A percentile compares a stretch with the other conserved stretches of the same genome.
phyloP scores from a whole-genome alignment of 1,140 invertebrate genomes.

The Pemphigus obesinymphae region DNA sequence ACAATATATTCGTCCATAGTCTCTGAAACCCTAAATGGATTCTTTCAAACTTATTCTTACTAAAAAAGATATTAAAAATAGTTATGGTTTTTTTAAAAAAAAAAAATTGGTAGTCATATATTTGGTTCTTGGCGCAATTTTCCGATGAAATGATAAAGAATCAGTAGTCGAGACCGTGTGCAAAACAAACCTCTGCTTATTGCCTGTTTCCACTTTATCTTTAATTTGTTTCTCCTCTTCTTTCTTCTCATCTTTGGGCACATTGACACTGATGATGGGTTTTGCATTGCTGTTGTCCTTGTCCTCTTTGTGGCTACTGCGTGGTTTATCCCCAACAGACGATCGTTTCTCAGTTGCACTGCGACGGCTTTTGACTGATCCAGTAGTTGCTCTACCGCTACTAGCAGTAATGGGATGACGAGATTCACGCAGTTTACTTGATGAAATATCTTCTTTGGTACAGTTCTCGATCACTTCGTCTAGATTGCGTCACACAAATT shows the following conservation, averaged over 20 bases:
- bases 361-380: background rate
- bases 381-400: constrained; percentile 3
- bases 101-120: background rate
- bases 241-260: constrained; percentile 18
- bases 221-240: constrained; percentile 27
- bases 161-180: constrained; percentile 28
- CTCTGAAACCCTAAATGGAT: background rate
- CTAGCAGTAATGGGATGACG: constrained; percentile 8
- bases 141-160: constrained; percentile 9
- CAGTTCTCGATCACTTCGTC: constrained; percentile 31
- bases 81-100: background rate
- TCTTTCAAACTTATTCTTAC: background rate
- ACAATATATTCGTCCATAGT: background rate
- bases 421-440: background rate
- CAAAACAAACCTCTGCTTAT: constrained; percentile 38
- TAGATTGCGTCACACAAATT: constrained; percentile 39
- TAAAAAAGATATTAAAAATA: background rate
- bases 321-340: constrained; percentile 20
- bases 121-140: background rate
- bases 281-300: constrained; percentile 25
- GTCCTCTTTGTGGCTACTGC: constrained; percentile 20
- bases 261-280: background rate
- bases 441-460: constrained; percentile 7
- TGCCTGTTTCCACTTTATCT: constrained; percentile 30
- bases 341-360: constrained; percentile 17